Evolutionary conservation across 1,140 invertebrate genomes (phyloP).

Genomic region (Tenebrio molitor): DNA sequence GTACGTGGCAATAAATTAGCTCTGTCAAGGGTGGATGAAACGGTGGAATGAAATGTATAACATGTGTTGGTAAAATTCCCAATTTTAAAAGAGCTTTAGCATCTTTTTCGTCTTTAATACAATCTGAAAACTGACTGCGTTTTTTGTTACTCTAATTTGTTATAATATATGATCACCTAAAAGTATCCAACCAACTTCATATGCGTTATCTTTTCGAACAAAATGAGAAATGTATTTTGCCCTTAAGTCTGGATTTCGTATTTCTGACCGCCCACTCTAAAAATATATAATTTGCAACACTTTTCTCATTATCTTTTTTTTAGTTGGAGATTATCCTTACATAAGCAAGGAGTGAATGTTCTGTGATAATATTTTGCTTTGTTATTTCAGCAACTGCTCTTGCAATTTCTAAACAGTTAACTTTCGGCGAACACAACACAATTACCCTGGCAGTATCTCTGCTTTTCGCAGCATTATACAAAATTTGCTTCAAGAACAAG

Average conservation of each 20-base stretch:
- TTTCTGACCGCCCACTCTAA: not conserved
- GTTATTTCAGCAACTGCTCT: slow-evolving; percentile 60
- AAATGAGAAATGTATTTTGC: slow-evolving; percentile 50
- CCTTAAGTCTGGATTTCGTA: slow-evolving; percentile 26
- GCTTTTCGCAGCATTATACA: slow-evolving; percentile 64
- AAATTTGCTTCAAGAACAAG: slow-evolving; percentile 68
- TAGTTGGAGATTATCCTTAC: not conserved
- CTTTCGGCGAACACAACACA: slow-evolving; percentile 65
- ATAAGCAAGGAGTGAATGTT: slow-evolving; percentile 25
- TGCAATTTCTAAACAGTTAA: slow-evolving; percentile 61
- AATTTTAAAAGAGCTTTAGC: slow-evolving; percentile 65
- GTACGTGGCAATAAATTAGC: slow-evolving; percentile 60
- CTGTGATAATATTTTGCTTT: slow-evolving; percentile 58
- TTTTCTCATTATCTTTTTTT: too few species aligned
- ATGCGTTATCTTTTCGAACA: slow-evolving; percentile 59
- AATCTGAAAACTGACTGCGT: slow-evolving; percentile 56
- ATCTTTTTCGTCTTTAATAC: slow-evolving; percentile 67
- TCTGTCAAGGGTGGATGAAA: slow-evolving; percentile 60
- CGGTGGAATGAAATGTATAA: slow-evolving; percentile 66
- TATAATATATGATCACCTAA: slow-evolving; percentile 18
- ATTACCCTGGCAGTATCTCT: slow-evolving; percentile 67
- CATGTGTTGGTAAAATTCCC: slow-evolving; percentile 69
- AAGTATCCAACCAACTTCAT: slow-evolving; percentile 63
- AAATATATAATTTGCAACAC: too few species aligned
- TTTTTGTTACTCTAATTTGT: not conserved